Percentiles rank a stretch among this genome's conserved stretches.
These are phyloP conservation scores for Cyanoramphus novaezelandiae DNA, from an alignment of 2,113 vertebrate genomes.

Conservation along the genomic window DNA sequence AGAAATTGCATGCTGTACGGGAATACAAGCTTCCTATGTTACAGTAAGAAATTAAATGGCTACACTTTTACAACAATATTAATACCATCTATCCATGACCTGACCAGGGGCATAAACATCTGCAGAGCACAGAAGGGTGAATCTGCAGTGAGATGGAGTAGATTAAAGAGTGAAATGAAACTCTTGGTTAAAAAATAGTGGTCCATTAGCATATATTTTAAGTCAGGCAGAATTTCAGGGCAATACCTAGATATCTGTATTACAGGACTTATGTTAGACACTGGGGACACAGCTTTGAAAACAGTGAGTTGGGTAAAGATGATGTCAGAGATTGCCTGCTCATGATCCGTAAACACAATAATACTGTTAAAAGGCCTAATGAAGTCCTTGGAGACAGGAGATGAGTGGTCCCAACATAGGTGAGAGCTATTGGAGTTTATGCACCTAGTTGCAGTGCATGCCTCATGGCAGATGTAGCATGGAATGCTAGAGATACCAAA, in stretches of 20 bases:
- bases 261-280: background rate
- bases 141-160: background rate
- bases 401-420: background rate
- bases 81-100: background rate
- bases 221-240: background rate
- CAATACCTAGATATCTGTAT: background rate
- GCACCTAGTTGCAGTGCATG: background rate
- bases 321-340: background rate
- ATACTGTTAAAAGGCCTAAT: background rate
- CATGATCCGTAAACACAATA: background rate
- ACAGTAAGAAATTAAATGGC: background rate
- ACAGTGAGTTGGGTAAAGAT: background rate
- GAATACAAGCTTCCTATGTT: background rate
- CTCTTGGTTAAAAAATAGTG: background rate
- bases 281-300: background rate
- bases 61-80: background rate
- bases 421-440: background rate
- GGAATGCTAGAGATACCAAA: background rate
- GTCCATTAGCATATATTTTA: background rate
- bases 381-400: background rate
- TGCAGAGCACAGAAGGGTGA: background rate
- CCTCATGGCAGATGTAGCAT: background rate
- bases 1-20: background rate
- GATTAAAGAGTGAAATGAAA: background rate
- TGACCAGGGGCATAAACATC: background rate